Percentiles rank a stretch among this genome's conserved stretches.
phyloP scores from a whole-genome alignment of 2,888 invertebrate species.

The Folsomia candida region DNA sequence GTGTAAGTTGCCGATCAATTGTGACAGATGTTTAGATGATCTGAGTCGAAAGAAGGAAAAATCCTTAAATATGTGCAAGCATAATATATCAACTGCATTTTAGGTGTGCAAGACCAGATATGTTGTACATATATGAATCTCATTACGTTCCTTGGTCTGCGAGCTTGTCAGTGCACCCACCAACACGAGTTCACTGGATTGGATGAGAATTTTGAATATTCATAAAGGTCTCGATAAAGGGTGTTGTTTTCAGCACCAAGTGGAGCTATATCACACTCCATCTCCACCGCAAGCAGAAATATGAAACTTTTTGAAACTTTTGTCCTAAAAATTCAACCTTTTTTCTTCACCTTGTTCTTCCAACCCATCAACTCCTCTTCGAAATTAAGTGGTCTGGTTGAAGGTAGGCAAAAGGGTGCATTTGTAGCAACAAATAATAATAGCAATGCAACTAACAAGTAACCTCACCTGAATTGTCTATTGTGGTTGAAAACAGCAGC shows the following conservation, averaged over 20 bases:
- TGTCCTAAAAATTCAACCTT: slow-evolving; percentile 6
- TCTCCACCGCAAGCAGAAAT: slow-evolving; percentile 4
- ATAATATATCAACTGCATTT: too few species aligned
- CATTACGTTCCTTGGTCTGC: background rate
- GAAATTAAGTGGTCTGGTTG: background rate
- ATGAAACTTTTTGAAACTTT: background rate
- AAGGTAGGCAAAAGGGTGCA: too few species aligned
- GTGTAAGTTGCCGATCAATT: slow-evolving; percentile 28
- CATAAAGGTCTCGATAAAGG: slow-evolving; percentile 33
- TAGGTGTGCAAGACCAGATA: too few species aligned
- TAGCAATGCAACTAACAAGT: too few species aligned
- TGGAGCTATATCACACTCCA: slow-evolving; percentile 11
- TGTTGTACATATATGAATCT: background rate
- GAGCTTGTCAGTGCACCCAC: background rate
- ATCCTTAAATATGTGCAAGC: too few species aligned
- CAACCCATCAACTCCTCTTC: slow-evolving; percentile 15
- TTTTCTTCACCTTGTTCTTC: slow-evolving; percentile 14
- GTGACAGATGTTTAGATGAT: slow-evolving; percentile 22
- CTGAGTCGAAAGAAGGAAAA: too few species aligned
- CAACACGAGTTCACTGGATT: too few species aligned
- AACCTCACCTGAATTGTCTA: too few species aligned
- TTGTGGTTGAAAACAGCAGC: too few species aligned
- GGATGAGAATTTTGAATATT: too few species aligned
- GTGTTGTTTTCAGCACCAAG: slow-evolving; percentile 49
- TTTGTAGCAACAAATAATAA: slow-evolving; percentile 11